Percentiles rank a stretch among this genome's conserved stretches.
These are phyloP conservation scores for Chelonia mydas DNA, from an alignment of 2,797 vertebrate species.

Conservation along the genomic window DNA sequence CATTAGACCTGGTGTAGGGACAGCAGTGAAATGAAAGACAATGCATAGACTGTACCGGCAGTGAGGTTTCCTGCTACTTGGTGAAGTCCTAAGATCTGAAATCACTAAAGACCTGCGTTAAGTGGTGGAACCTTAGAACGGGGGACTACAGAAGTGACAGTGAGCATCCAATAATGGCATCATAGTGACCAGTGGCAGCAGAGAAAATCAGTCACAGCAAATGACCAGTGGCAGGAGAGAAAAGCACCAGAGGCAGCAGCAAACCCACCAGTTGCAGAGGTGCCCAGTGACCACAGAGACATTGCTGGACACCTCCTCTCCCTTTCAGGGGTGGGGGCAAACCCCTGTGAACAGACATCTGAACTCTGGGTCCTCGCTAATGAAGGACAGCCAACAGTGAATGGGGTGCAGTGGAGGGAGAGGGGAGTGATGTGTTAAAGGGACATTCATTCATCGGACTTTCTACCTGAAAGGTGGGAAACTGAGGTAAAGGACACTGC, in stretches of 20 bases:
- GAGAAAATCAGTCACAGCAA: background rate
- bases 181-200: background rate
- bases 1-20: background rate
- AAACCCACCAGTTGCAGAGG: background rate
- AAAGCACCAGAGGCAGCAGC: background rate
- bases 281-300: background rate
- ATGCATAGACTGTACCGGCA: background rate
- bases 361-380: background rate
- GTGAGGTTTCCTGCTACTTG: background rate
- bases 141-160: background rate
- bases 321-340: background rate
- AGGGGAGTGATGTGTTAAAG: background rate
- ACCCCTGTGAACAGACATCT: background rate
- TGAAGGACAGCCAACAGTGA: background rate
- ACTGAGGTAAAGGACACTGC: background rate
- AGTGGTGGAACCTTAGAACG: background rate
- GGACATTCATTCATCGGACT: background rate
- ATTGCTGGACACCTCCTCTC: background rate
- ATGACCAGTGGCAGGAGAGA: background rate
- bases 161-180: background rate
- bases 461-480: background rate
- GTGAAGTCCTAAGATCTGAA: background rate
- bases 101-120: background rate
- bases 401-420: background rate
- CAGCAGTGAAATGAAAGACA: background rate